phyloP scores from a whole-genome alignment of 2,888 invertebrate species.

The Spatulosminthurus flaviceps region DNA sequence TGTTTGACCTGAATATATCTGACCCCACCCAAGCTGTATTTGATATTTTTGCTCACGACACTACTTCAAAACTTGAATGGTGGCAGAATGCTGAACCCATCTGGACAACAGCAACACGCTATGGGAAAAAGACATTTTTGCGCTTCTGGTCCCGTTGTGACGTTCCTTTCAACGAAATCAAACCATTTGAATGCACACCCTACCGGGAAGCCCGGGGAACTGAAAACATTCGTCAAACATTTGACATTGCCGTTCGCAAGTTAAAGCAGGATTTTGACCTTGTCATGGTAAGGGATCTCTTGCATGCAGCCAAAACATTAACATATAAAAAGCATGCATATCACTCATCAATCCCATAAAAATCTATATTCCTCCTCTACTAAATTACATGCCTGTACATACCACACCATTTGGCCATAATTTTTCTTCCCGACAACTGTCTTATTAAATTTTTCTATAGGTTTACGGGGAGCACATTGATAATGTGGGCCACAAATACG shows the following conservation, averaged over 20 bases:
- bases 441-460: constrained; percentile 49
- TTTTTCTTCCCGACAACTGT: too few relatives aligned
- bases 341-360: too few relatives aligned
- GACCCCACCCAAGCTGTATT: constrained; percentile 48
- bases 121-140: constrained; percentile 62
- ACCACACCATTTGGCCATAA: too few relatives aligned
- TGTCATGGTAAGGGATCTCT: constrained; percentile 64
- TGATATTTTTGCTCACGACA: constrained; percentile 55
- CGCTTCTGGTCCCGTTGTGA: constrained; percentile 64
- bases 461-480: constrained; percentile 65
- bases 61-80: constrained; percentile 62
- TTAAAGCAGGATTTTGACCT: constrained; percentile 63
- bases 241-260: constrained; percentile 62
- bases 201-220: constrained; percentile 57
- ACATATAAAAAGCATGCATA: too few relatives aligned
- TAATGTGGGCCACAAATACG: constrained; percentile 65
- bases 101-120: constrained; percentile 65
- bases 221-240: constrained; percentile 59
- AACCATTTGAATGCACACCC: constrained; percentile 60
- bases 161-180: constrained; percentile 63
- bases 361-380: too few relatives aligned
- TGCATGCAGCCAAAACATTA: too few relatives aligned
- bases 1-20: constrained; percentile 64
- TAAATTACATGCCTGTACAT: too few relatives aligned
- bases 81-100: constrained; percentile 65